Percentiles rank a stretch among this genome's conserved stretches.
These are phyloP conservation scores for Odontesthes bonariensis DNA, from an alignment of 2,113 vertebrate genomes.

Conservation along the genomic window DNA sequence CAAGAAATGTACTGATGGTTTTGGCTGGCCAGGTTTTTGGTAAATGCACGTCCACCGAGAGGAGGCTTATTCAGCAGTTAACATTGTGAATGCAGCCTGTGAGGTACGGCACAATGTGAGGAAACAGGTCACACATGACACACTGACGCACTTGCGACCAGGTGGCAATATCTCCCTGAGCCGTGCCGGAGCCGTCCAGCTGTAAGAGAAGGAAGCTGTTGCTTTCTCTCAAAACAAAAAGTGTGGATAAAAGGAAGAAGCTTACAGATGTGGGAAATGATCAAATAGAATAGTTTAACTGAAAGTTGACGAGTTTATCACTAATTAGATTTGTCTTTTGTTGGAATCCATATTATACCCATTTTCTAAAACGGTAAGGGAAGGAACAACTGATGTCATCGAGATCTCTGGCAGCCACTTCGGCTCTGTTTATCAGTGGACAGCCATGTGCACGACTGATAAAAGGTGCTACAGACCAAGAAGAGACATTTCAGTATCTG, in stretches of 20 bases:
- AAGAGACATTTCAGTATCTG: conserved; percentile 11
- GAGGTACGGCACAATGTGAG: conserved; percentile 76
- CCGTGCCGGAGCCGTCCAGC: conserved; percentile 45
- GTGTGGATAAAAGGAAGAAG: not conserved
- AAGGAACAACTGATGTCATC: conserved; percentile 16
- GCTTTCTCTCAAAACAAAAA: conserved; percentile 69
- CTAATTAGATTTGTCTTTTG: not conserved
- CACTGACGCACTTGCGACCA: conserved; percentile 71
- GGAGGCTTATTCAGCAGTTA: conserved; percentile 36
- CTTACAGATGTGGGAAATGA: conserved; percentile 25
- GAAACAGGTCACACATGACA: conserved; percentile 71
- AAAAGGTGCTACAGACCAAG: conserved; percentile 58
- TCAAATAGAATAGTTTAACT: not conserved
- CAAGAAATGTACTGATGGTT: not conserved
- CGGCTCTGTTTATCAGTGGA: conserved; percentile 61
- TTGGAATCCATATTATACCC: not conserved
- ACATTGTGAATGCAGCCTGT: conserved; percentile 14
- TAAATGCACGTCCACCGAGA: not conserved
- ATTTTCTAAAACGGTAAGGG: not conserved
- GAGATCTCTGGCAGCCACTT: conserved; percentile 33
- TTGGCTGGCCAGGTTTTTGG: not conserved
- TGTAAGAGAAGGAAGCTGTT: conserved; percentile 61
- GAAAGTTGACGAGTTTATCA: not conserved
- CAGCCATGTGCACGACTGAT: conserved; percentile 51
- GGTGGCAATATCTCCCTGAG: conserved; percentile 64